Percentiles rank a stretch among this genome's conserved stretches.
These are phyloP conservation scores for Plusia festucae DNA, from an alignment of 2,888 invertebrate genomes.

Conservation along the genomic window DNA sequence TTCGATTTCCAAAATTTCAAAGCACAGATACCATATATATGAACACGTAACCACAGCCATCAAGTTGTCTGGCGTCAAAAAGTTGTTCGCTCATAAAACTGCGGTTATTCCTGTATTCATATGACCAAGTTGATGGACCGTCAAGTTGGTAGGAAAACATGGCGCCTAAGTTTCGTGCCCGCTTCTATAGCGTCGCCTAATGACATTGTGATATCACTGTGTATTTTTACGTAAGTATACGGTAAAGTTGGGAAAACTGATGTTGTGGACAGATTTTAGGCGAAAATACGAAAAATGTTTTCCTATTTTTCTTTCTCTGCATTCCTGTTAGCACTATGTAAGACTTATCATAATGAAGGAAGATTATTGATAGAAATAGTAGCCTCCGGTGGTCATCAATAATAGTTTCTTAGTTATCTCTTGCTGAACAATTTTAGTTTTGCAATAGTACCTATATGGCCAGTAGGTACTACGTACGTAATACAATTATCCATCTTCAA, in stretches of 20 bases:
- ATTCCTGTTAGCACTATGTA: background rate
- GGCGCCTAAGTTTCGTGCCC: slow-evolving; percentile 34
- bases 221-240: slow-evolving; percentile 26
- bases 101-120: slow-evolving; percentile 60
- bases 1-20: slow-evolving; percentile 24
- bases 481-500: background rate
- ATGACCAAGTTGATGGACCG: slow-evolving; percentile 52
- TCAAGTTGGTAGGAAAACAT: slow-evolving; percentile 51
- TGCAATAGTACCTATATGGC: no score
- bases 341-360: no score
- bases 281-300: background rate
- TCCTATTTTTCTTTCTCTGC: background rate
- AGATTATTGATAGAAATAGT: no score
- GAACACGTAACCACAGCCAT: slow-evolving; percentile 26
- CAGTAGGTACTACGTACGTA: no score
- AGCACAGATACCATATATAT: slow-evolving; percentile 42
- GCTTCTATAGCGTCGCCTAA: slow-evolving; percentile 35
- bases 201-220: slow-evolving; percentile 41
- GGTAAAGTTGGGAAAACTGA: background rate
- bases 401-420: no score
- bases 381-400: no score
- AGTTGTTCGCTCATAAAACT: slow-evolving; percentile 61
- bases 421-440: no score
- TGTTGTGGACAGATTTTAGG: background rate
- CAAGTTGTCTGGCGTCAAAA: slow-evolving; percentile 59